A percentile compares a stretch with the other conserved stretches of the same genome.
phyloP scores from a whole-genome alignment of 2,113 vertebrate genomes.

The Menidia beryllina region DNA sequence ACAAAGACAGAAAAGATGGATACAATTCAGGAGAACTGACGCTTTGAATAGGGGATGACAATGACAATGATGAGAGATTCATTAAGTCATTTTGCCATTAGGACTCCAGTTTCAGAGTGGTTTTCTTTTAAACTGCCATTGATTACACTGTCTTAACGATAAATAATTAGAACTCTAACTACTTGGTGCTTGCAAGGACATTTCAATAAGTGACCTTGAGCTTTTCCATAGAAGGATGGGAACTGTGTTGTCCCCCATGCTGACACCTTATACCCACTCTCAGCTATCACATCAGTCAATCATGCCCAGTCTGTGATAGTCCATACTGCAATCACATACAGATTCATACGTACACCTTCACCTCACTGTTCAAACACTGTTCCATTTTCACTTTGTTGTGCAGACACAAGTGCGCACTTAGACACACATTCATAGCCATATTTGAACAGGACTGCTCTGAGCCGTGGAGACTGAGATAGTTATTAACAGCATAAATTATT shows the following conservation, averaged over 20 bases:
- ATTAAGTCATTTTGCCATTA: slow-evolving; percentile 22
- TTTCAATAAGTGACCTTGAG: slow-evolving; percentile 62
- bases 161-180: background rate
- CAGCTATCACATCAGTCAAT: slow-evolving; percentile 76
- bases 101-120: background rate
- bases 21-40: slow-evolving; percentile 1
- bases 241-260: slow-evolving; percentile 56
- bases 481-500: slow-evolving; percentile 86
- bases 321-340: slow-evolving; percentile 79
- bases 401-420: slow-evolving; percentile 33
- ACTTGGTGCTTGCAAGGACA: slow-evolving; percentile 8
- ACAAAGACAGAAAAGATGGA: slow-evolving; percentile 42
- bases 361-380: slow-evolving; percentile 76
- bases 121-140: slow-evolving; percentile 8
- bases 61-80: slow-evolving; percentile 8
- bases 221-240: slow-evolving; percentile 34
- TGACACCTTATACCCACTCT: slow-evolving; percentile 69
- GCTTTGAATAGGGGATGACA: slow-evolving; percentile 2
- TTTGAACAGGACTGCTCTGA: slow-evolving; percentile 77
- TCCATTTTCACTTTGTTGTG: slow-evolving; percentile 55
- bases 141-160: slow-evolving; percentile 18
- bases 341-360: slow-evolving; percentile 70
- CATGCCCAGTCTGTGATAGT: slow-evolving; percentile 75
- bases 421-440: slow-evolving; percentile 48
- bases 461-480: slow-evolving; percentile 71